These are phyloP conservation scores for Hemicrepidius hirtus DNA, from an alignment of 2,888 invertebrate genomes.

Conservation along the genomic window DNA sequence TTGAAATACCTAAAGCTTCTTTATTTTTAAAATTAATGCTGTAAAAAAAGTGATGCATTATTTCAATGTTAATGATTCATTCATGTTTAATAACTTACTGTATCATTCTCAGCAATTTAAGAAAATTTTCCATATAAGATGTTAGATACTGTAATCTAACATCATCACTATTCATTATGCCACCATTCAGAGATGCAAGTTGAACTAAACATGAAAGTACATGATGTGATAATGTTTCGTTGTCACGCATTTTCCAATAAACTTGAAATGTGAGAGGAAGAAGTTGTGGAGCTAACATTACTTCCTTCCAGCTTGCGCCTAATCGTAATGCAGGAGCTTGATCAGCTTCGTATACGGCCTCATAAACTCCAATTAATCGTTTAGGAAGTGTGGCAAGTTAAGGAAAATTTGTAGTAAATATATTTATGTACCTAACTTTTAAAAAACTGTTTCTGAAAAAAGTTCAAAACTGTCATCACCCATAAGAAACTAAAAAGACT, in stretches of 20 bases:
- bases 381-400: slow-evolving; percentile 76
- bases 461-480: no score
- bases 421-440: no score
- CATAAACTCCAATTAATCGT: slow-evolving; percentile 82
- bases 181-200: slow-evolving; percentile 81
- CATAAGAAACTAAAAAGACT: no score
- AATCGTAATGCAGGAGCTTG: slow-evolving; percentile 77
- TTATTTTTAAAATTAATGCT: slow-evolving; percentile 78
- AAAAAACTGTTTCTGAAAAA: no score
- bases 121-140: slow-evolving; percentile 77
- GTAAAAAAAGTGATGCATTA: slow-evolving; percentile 56
- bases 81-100: slow-evolving; percentile 35
- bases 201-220: slow-evolving; percentile 89
- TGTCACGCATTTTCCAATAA: slow-evolving; percentile 87
- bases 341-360: slow-evolving; percentile 80
- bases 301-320: slow-evolving; percentile 82
- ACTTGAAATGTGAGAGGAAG: slow-evolving; percentile 87
- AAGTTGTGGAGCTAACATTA: slow-evolving; percentile 84
- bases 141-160: slow-evolving; percentile 75
- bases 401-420: slow-evolving; percentile 51
- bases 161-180: slow-evolving; percentile 73
- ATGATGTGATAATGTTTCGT: slow-evolving; percentile 84
- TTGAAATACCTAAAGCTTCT: slow-evolving; percentile 82
- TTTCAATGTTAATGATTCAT: slow-evolving; percentile 22
- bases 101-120: slow-evolving; percentile 74